Evolutionary conservation across 2,797 vertebrate species (phyloP), one percentile per base, ranked within the genome.

Genomic region (Menidia menidia): DNA sequence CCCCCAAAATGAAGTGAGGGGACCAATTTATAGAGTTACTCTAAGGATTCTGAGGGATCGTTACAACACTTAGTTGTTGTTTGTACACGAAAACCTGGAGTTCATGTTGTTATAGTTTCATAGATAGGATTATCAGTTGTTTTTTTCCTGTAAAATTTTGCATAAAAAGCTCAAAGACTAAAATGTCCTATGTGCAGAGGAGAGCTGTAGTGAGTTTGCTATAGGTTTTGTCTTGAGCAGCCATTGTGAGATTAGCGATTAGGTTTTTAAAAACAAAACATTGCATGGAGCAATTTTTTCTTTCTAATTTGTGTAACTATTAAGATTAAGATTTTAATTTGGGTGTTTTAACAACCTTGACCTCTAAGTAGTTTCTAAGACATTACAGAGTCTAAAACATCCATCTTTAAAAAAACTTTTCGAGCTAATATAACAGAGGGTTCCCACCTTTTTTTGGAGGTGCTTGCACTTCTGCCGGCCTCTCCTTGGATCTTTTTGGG

Each of bases 361-460:
- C 14, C 12, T 60, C 51, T 68, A 31, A 60, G n/a, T 14, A 6
- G 18, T 64, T 51, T 45, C 30, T n/a, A 44, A 41, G 11, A 4
- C 3, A 32, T 35, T 64, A 55, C 6, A 14, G 39, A 25, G 2
- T 18, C 19, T 52, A 31, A 31, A 52, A 15, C 14, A 13, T 13
- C 7, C 15, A 11, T 8, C 3, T 7, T 44, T 35, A 19, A 33
- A 0, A 45, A 25, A 25, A 25, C 25, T 47, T 25, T n/a, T 16
- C n/a, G 15, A 9, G 18, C 12, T 39, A 39, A 39, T 30, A 30
- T 10, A 1, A 31, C 7, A 15, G 41, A 5, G 7, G 42, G 2
- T 25, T 15, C 62, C 67, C 73, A 93, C 92, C 92, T 91, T 90
- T 93, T 82, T 93, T 95, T 64, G 78, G 82, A 33, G 91, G 41